A percentile compares a stretch with the other conserved stretches of the same genome.
Evolutionary conservation across 2,888 invertebrate species (phyloP).

Genomic region (Lasioglossum morio): DNA sequence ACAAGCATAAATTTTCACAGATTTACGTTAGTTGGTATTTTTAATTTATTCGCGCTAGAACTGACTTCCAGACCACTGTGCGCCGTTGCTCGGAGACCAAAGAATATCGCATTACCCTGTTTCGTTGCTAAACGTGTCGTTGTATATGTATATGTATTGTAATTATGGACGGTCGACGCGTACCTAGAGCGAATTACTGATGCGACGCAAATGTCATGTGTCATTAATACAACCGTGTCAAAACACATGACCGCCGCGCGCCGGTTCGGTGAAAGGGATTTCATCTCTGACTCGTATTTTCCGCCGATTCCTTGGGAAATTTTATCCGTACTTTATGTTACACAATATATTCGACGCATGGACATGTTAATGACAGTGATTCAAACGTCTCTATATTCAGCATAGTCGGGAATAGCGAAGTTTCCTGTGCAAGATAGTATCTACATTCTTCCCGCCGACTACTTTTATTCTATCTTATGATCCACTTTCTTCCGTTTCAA

Average conservation of each 20-base stretch:
- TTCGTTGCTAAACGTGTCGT: slow-evolving; percentile 20
- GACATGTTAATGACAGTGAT: not conserved
- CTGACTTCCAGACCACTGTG: too few species aligned
- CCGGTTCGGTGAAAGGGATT: slow-evolving; percentile 28
- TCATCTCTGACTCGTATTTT: not conserved
- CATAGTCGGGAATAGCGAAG: not conserved
- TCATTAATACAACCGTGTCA: slow-evolving; percentile 30
- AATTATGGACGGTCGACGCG: slow-evolving; percentile 19
- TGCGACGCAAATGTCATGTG: slow-evolving; percentile 25
- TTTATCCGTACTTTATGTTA: not conserved
- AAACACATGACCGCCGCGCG: slow-evolving; percentile 14
- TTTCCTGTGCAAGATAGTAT: not conserved
- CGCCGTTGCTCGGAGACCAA: not conserved
- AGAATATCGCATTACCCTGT: not conserved
- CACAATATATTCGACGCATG: not conserved
- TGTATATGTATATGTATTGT: slow-evolving; percentile 1
- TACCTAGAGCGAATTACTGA: slow-evolving; percentile 26
- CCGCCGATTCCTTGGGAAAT: not conserved
- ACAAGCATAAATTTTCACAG: too few species aligned
- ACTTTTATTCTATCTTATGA: not conserved
- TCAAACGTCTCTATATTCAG: not conserved
- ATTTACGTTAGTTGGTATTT: too few species aligned
- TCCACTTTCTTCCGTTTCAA: not conserved
- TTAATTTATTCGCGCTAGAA: too few species aligned
- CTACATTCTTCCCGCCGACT: not conserved